Evolutionary conservation across 2,113 vertebrate genomes (phyloP).

Genomic region (Microtus richardsoni): DNA sequence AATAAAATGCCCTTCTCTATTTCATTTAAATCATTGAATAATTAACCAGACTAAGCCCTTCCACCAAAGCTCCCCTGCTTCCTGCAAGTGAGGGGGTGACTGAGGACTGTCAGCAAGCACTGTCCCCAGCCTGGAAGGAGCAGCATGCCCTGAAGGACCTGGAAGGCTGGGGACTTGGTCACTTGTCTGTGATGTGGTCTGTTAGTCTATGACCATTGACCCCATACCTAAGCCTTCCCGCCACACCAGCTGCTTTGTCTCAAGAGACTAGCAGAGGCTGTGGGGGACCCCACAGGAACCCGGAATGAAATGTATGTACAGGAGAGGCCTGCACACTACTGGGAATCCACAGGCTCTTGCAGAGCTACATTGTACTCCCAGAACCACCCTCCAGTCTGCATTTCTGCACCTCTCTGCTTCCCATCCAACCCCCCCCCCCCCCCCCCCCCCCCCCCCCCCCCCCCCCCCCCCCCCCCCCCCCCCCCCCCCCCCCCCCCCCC

Average conservation of each 20-base stretch:
- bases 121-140: too few relatives aligned
- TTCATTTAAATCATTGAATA: conserved; percentile 84
- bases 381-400: background rate
- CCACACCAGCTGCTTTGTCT: background rate
- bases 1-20: conserved; percentile 81
- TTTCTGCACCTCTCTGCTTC: background rate
- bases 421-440: background rate
- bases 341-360: too few relatives aligned
- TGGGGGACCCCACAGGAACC: too few relatives aligned
- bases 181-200: background rate
- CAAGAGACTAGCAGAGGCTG: background rate
- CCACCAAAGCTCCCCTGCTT: background rate
- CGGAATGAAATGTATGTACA: background rate
- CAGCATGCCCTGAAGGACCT: background rate
- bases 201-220: background rate
- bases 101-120: too few relatives aligned
- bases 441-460: background rate
- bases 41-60: conserved; percentile 69
- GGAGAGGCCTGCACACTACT: accelerated
- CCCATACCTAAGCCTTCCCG: too few relatives aligned
- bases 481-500: background rate
- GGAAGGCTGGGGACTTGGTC: background rate
- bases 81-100: background rate
- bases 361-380: background rate
- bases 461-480: background rate